Evolutionary conservation across 2,797 vertebrate genomes (phyloP), one percentile per base, ranked within the genome.

Genomic region (Pogonophryne albipinna): DNA sequence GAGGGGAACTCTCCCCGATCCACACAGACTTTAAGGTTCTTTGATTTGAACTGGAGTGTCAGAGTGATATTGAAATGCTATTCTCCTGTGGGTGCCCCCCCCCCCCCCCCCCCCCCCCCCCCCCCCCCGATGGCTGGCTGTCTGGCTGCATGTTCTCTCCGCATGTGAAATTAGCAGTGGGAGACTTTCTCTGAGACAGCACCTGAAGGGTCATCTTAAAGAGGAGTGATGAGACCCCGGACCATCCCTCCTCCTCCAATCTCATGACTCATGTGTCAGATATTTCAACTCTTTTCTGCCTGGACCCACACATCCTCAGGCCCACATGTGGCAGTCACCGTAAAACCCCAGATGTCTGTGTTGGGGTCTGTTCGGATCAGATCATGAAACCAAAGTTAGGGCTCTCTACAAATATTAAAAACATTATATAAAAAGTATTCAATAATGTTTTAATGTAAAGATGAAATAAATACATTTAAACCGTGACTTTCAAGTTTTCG

Each of bases 91-190:
- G 59, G 56, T 66, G 55, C 67, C 51, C 62, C 19, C 19, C 31
- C 4, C 31, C n/a, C n/a, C n/a, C n/a, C 20, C 20, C 20, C 20
- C 20, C 20, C 62, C 19, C 19, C 31, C 67, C 51, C 62, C 19
- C 19, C 31, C 20, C 20, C 20, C 20, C 20, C 20, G 31, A 7
- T 34, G 31, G 16, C 71, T 59, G 53, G 46, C 51, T 41, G 44
- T 47, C 75, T 64, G 70, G 75, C 52, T 66, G 8, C 2, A 52
- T 10, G 6, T 70, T 81, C 64, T 57, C 64, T 80, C 63, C 72
- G 75, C 82, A 85, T 85, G 19, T 73, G n/a, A 80, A 86, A 84
- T 76, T 49, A 82, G 83, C 63, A 47, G 19, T 34, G 68, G 71
- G 71, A 76, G 17, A 3, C 47, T 71, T 62, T 72, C 71, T 67